Base-by-base conservation (phyloP, 2,113 vertebrate genomes). In the Zingel zingel region DNA sequence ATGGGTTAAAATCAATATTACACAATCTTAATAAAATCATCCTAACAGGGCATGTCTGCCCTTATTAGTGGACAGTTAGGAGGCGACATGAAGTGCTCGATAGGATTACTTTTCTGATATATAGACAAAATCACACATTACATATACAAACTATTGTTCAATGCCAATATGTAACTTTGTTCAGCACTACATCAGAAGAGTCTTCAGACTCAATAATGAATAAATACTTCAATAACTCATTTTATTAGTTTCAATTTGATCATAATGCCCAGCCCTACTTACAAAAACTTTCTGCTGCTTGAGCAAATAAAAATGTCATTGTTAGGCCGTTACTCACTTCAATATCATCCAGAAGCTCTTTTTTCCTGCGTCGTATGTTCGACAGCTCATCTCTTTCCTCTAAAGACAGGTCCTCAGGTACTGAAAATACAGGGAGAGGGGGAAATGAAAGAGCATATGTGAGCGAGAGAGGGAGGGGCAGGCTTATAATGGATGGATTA, bases 261-360 rank as follows among this genome's bases (percentile, higher is more conserved):
- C 21, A 51, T 13, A 54, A 12, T 16, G 2, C 16, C 8, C 16
- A 39, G 14, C 67, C 15, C 30, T 5, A 6, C 6, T 30, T n/a
- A 47, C 1, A 1, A 39, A 7, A 67, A 58, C 18, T 19, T n/a
- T 54, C 43, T 11, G 27, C 70, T 6, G 58, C 50, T 23, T 19
- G 2, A 82, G 63, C 23, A 50, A 61, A 63, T 10, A 23, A 48
- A 72, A 23, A 73, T 5, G 50, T 59, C 2, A 61, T 19, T n/a
- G 3, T 36, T 7, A 3, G 2, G 51, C 14, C 9, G 39, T 68
- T 57, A 89, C 92, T 95, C 95, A 99, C 98, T 97, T 99, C 97
- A 69, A 99, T 99, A 87, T 99, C 98, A 95, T 99, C 98, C 86
- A 99, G 96, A 65, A 99, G 95, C 86, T 99, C 97, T 83, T 99